Evolutionary conservation across 2,888 invertebrate genomes (phyloP).

Genomic region (Drosophila merina): DNA sequence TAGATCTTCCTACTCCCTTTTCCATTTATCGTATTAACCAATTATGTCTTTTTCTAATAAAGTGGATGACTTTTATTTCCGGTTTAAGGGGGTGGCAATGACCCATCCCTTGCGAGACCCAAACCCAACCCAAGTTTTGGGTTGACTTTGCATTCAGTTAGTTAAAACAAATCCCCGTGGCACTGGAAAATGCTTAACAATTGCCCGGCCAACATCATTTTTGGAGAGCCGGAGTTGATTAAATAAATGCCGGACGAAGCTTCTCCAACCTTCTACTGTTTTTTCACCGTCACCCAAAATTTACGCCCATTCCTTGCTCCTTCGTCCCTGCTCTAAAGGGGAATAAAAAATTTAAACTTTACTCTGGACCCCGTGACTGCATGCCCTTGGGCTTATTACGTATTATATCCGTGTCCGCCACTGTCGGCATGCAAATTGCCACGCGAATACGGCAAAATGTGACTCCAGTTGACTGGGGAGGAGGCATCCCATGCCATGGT

Average conservation of each 20-base stretch:
- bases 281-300: conserved; percentile 12
- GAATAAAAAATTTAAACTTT: conserved; percentile 48
- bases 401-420: conserved; percentile 24
- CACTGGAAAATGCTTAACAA: conserved; percentile 53
- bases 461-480: background rate
- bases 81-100: conserved; percentile 35
- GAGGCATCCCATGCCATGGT: background rate
- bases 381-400: conserved; percentile 70
- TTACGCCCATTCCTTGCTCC: background rate
- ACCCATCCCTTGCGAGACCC: conserved; percentile 9
- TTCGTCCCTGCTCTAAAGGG: background rate
- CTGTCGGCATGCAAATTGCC: conserved; percentile 44
- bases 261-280: background rate
- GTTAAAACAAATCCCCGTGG: conserved; percentile 30
- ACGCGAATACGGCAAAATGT: conserved; percentile 30
- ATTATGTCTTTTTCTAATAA: conserved; percentile 31
- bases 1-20: conserved; percentile 2
- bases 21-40: conserved; percentile 21
- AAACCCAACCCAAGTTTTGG: conserved; percentile 3
- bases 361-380: conserved; percentile 44
- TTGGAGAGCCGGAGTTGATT: conserved; percentile 37
- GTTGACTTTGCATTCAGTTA: conserved; percentile 43
- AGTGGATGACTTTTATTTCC: conserved; percentile 13
- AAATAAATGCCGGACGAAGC: conserved; percentile 31
- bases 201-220: conserved; percentile 45